Conservation (phyloP, 2,888 invertebrate species). For the Eupithecia centaureata region DNA sequence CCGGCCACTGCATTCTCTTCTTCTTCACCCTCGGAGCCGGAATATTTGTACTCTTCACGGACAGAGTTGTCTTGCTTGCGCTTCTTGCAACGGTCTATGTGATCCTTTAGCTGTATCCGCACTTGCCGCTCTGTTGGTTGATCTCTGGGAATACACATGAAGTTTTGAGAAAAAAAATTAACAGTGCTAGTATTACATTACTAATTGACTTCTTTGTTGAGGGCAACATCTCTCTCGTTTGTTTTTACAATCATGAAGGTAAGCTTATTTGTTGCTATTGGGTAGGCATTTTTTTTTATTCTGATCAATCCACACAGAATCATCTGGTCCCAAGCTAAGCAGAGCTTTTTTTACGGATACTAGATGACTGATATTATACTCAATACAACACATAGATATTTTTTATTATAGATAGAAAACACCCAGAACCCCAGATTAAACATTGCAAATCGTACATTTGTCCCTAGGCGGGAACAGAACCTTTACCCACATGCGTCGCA, state of each 20-base stretch:
- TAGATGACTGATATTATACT: too few species aligned
- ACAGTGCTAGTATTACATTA: neutral
- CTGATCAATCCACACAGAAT: too few species aligned
- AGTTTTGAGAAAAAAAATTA: neutral
- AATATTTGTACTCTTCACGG: slow-evolving; percentile 92
- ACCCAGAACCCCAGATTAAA: too few species aligned
- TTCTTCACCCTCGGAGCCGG: slow-evolving; percentile 98
- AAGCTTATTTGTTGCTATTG: neutral
- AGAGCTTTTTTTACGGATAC: too few species aligned
- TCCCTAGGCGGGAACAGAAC: too few species aligned
- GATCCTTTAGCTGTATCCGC: slow-evolving; percentile 99
- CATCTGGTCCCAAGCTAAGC: too few species aligned
- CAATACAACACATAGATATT: too few species aligned
- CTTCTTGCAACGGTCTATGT: slow-evolving; percentile 98
- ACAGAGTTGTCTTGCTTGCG: slow-evolving; percentile 94
- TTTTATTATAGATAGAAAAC: too few species aligned
- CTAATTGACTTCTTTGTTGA: neutral
- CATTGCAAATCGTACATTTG: too few species aligned
- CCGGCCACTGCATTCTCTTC: slow-evolving; percentile 96
- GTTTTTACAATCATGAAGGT: neutral
- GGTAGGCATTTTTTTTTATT: neutral
- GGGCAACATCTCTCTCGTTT: too few species aligned
- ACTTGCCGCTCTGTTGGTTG: slow-evolving; percentile 99
- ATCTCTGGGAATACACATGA: slow-evolving; percentile 85
- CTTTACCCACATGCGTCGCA: too few species aligned